Evolutionary conservation across 1,140 invertebrate species (phyloP), one percentile per base, ranked within the genome.

Genomic region (Caerostris darwini): DNA sequence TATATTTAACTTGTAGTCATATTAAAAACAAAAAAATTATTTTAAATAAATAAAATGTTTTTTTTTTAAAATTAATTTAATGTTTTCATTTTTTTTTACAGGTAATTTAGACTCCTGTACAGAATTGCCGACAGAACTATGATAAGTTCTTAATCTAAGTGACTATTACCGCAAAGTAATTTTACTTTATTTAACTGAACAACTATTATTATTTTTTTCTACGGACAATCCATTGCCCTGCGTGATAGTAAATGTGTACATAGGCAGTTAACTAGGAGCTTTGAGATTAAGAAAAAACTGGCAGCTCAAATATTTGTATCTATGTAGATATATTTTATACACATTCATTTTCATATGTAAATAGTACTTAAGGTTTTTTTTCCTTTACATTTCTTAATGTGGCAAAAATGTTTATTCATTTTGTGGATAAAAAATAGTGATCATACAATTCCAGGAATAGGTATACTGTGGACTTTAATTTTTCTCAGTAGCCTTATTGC

Each of bases 241-340:
- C 3, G 10, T 10, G 10, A 50, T 19, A 71, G 14, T 4, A 50
- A 4, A 53, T 50, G 14, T 77, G 71, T 77, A 77, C 71, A 77
- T 77, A 77, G 4, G 53, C 50, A n/a, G 71, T 77, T 85, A 14
- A 58, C 8, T 59, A 85, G 17, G 83, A 85, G 83, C 83, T 59
- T 85, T 58, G 17, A 77, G 19, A 17, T 64, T 54, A 19, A 12
- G 58, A 5, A 34, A 34, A 85, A 59, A 17, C 56, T n/a, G 83
- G 83, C 83, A 85, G 83, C 83, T 85, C 83, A 85, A 85, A 59
- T 56, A 3, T 59, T 57, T 85, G 56, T 85, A 85, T 19, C 4
- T 85, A 58, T 77, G 34, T 77, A 77, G 5, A 77, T 77, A 56
- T 85, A 17, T 59, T 85, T 77, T 77, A 77, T 53, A 77, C 34